phyloP scores from a whole-genome alignment of 2,888 invertebrate genomes.

The Meta bourneti region DNA sequence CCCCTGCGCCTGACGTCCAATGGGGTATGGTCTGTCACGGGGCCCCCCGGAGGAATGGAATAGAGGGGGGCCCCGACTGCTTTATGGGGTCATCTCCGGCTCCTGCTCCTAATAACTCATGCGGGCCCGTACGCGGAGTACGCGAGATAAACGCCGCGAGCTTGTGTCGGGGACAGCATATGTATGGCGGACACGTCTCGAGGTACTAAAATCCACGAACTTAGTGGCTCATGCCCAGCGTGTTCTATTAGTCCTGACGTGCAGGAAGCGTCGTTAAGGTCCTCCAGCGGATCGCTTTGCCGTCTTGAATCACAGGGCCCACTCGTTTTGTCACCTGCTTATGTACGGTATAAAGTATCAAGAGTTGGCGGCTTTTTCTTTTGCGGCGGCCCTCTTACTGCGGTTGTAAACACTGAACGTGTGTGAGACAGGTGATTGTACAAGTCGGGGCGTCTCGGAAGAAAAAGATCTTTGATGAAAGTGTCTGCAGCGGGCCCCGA shows the following conservation, averaged over 20 bases:
- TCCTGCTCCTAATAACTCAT: conserved; percentile 74
- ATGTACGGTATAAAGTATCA: neutral
- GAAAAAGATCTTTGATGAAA: conserved; percentile 3
- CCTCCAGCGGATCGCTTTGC: conserved; percentile 1
- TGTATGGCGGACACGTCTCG: conserved; percentile 69
- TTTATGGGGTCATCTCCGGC: conserved; percentile 76
- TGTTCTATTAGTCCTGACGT: conserved; percentile 60
- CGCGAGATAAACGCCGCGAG: conserved; percentile 47
- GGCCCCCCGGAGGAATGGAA: conserved; percentile 32
- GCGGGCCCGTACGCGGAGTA: conserved; percentile 44
- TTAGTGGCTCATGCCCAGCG: conserved; percentile 41
- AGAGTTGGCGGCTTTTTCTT: neutral
- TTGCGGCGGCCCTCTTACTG: neutral
- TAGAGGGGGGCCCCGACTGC: conserved; percentile 42
- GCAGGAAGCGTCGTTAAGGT: conserved; percentile 19
- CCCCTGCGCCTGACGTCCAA: conserved; percentile 62
- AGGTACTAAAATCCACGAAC: conserved; percentile 66
- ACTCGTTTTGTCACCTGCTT: conserved; percentile 21
- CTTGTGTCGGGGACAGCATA: conserved; percentile 50
- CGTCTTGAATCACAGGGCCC: conserved; percentile 8
- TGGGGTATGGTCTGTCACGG: conserved; percentile 64
- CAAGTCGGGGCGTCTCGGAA: neutral
- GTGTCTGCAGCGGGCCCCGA: neutral
- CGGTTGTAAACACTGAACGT: conserved; percentile 48
- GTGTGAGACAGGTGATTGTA: conserved; percentile 30